Conservation (phyloP, 2,888 invertebrate species). For the Gastracanthus pulcherrimus region DNA sequence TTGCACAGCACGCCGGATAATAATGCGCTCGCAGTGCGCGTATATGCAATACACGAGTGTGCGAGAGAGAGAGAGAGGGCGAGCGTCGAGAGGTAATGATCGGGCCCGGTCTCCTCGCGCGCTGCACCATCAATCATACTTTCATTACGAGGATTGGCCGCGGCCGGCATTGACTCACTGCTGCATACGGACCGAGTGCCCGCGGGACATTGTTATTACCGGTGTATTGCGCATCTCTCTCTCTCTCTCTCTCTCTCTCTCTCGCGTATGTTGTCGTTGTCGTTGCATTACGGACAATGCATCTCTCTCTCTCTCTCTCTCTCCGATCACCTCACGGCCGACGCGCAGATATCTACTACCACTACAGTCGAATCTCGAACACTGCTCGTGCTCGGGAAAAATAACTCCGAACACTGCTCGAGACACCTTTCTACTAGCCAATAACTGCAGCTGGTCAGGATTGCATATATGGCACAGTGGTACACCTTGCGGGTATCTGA, state of each 20-base stretch:
- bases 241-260: neutral
- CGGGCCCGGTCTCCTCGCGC: constrained; percentile 57
- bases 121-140: constrained; percentile 76
- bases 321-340: neutral
- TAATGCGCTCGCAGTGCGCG: constrained; percentile 39
- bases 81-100: constrained; percentile 69
- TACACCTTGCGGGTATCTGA: too few species aligned
- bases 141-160: constrained; percentile 76
- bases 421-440: too few species aligned
- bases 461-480: too few species aligned
- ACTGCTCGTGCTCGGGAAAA: too few species aligned
- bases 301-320: neutral
- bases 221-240: constrained; percentile 20
- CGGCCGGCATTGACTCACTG: constrained; percentile 69
- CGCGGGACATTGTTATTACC: constrained; percentile 72
- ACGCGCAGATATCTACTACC: too few species aligned
- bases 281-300: constrained; percentile 2
- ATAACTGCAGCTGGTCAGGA: too few species aligned
- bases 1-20: constrained; percentile 38
- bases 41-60: constrained; percentile 16
- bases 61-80: neutral
- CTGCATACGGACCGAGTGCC: constrained; percentile 60
- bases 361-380: too few species aligned
- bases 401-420: too few species aligned
- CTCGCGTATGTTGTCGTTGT: neutral